phyloP scores from a whole-genome alignment of 2,888 invertebrate species.

The Drosophila ochracea region DNA sequence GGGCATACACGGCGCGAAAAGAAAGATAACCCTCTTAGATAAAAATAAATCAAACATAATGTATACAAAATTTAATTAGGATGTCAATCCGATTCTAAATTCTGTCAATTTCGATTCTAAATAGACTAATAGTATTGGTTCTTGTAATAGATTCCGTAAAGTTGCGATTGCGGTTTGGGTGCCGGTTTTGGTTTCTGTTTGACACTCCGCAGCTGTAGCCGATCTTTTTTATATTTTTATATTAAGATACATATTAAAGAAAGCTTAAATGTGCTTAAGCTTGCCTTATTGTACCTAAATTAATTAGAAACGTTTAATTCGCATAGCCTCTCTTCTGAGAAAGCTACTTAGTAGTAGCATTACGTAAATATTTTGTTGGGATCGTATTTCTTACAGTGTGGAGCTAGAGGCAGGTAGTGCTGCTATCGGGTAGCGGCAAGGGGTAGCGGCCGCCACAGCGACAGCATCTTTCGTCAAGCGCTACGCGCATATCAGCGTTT shows the following conservation, averaged over 20 bases:
- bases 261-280: not conserved
- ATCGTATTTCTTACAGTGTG: not conserved
- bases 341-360: not conserved
- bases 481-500: constrained; percentile 45
- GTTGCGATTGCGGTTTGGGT: not conserved
- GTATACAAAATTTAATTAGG: no score
- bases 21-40: not conserved
- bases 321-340: not conserved
- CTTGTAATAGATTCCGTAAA: not conserved
- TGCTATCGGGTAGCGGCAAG: not conserved
- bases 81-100: no score
- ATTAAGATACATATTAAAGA: not conserved
- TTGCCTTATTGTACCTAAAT: not conserved
- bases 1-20: not conserved
- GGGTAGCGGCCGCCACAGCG: constrained; percentile 15
- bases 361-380: not conserved
- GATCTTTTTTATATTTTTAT: not conserved
- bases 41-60: not conserved
- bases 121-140: not conserved
- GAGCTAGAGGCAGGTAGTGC: not conserved
- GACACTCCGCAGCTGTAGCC: not conserved
- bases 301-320: not conserved
- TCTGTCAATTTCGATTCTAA: not conserved
- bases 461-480: constrained; percentile 71
- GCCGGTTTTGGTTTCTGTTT: not conserved